A percentile compares a stretch with the other conserved stretches of the same genome.
These are phyloP conservation scores for Drosophila incognita DNA, from an alignment of 2,888 invertebrate species.

Conservation along the genomic window DNA sequence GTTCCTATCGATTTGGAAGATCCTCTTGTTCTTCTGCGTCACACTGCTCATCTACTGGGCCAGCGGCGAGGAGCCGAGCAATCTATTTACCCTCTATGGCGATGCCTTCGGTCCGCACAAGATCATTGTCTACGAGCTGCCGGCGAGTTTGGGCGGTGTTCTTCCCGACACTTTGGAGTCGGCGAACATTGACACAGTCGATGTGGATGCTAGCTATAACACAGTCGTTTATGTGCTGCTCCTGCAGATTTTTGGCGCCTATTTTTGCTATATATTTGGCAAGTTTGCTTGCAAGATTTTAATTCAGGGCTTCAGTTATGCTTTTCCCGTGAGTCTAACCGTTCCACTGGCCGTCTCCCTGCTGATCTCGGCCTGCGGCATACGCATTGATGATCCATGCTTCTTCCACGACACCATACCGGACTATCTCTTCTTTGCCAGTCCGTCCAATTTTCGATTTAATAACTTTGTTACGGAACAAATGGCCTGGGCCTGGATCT, in stretches of 20 bases:
- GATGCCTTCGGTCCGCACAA: slow-evolving; percentile 91
- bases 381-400: slow-evolving; percentile 94
- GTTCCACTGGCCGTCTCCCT: slow-evolving; percentile 95
- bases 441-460: slow-evolving; percentile 92
- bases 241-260: slow-evolving; percentile 93
- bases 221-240: slow-evolving; percentile 91
- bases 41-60: slow-evolving; percentile 90
- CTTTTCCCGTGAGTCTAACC: slow-evolving; percentile 97
- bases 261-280: slow-evolving; percentile 95
- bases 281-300: slow-evolving; percentile 98
- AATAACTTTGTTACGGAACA: slow-evolving; percentile 94
- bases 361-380: slow-evolving; percentile 94
- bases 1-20: slow-evolving; percentile 96
- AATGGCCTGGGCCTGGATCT: slow-evolving; percentile 96
- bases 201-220: slow-evolving; percentile 89
- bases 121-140: slow-evolving; percentile 90
- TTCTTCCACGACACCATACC: slow-evolving; percentile 94
- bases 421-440: slow-evolving; percentile 96
- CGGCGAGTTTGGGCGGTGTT: slow-evolving; percentile 82
- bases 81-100: slow-evolving; percentile 91
- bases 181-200: slow-evolving; percentile 90
- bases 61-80: slow-evolving; percentile 91
- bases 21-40: slow-evolving; percentile 90
- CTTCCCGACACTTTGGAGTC: slow-evolving; percentile 91
- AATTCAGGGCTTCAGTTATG: slow-evolving; percentile 98